phyloP scores from a whole-genome alignment of 2,797 vertebrate genomes.

The Alca torda region DNA sequence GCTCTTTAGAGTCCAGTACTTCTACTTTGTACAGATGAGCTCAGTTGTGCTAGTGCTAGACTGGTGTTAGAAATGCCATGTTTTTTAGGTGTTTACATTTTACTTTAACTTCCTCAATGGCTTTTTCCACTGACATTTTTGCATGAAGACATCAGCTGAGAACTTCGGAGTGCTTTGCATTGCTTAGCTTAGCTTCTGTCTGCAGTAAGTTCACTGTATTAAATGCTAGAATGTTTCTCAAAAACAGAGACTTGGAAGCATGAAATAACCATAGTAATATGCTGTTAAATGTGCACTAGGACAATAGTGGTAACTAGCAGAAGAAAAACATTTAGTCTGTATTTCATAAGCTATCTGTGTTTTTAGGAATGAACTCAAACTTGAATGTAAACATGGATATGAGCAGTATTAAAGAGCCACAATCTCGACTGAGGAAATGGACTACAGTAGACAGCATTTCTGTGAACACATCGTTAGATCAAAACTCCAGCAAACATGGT shows the following conservation, averaged over 20 bases:
- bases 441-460: constrained; percentile 92
- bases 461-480: constrained; percentile 89
- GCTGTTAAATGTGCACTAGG: neutral
- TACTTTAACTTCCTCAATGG: neutral
- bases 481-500: constrained; percentile 99
- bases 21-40: neutral
- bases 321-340: neutral
- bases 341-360: neutral
- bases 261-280: neutral
- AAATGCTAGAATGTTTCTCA: neutral
- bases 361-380: constrained; percentile 93
- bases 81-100: neutral
- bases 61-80: neutral
- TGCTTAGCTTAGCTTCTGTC: constrained; percentile 40
- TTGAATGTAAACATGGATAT: constrained; percentile 98
- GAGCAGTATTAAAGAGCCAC: constrained; percentile 94
- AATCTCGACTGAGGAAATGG: constrained; percentile 96
- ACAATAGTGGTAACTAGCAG: neutral
- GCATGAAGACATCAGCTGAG: neutral
- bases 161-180: neutral
- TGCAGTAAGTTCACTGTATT: neutral
- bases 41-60: neutral
- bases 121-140: neutral
- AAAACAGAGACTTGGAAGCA: neutral
- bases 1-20: neutral